Base-by-base conservation (phyloP, 2,797 vertebrate genomes). In the Oreochromis mossambicus region DNA sequence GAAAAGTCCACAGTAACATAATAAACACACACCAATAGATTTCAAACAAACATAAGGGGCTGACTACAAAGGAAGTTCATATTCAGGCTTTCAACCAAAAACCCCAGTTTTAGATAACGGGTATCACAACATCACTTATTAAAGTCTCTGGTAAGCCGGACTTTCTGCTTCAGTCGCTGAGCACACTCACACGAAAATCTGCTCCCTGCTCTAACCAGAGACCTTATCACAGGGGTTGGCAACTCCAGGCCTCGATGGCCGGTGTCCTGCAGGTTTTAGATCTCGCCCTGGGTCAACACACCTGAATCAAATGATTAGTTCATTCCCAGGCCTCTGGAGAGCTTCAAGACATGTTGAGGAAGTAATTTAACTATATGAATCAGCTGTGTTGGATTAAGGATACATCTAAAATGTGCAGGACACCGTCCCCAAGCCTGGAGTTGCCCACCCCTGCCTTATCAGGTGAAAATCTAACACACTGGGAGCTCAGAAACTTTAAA, bases 301-400 rank as follows among this genome's bases (percentile, higher is more conserved):
- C 55, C 26, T 2, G 26, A 58, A 58, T 32, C 0, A 58, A 0
- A 58, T 32, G 14, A 58, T 58, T 1, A 32, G 55, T 32, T 32
- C 14, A 6, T 58, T 32, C 3, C 14, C 55, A 58, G 21, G 8
- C 55, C 8, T 58, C 55, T 32, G 29, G 29, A 32, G 29, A 32
- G 6, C 29, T 32, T 32, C 29, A 32, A 32, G 29, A 32, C 6
- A 32, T 32, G 29, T 32, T 32, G 55, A 56, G 55, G 14, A 56
- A 14, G 55, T 56, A 26, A 9, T 56, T 56, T 29, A 56, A 56
- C 24, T 29, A 29, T 29, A 29, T 56, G 54, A 56, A 5, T 56
- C 54, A 15, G 24, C 54, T 29, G 26, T 56, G 7, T 56, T 56
- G 5, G 14, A 56, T 56, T 29, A 56, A 56, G 1, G 55, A 56